A percentile compares a stretch with the other conserved stretches of the same genome.
phyloP scores from a whole-genome alignment of 2,113 vertebrate genomes.

The Brevimyrus niger region DNA sequence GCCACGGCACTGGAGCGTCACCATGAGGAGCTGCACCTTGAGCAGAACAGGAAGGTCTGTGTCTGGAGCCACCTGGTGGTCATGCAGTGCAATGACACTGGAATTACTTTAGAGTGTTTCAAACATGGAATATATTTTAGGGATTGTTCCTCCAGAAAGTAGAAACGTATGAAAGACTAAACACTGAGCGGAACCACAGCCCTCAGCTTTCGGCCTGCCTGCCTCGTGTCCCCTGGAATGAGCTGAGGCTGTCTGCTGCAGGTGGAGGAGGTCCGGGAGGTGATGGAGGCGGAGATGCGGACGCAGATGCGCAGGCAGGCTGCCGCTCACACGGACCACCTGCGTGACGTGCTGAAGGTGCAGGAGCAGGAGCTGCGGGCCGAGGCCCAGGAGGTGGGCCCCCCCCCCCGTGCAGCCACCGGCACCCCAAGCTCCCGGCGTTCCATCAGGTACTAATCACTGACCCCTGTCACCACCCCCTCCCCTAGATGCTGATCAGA shows the following conservation, averaged over 20 bases:
- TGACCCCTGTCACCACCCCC: background rate
- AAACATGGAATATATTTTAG: background rate
- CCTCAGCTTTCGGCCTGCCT: background rate
- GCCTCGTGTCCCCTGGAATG: background rate
- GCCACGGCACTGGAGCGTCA: slow-evolving; percentile 68
- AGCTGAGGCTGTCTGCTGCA: background rate
- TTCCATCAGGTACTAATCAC: background rate
- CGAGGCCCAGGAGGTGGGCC: slow-evolving; percentile 76
- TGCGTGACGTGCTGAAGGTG: slow-evolving; percentile 82
- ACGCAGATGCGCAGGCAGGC: slow-evolving; percentile 92
- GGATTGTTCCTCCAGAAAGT: background rate
- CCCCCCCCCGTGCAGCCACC: background rate
- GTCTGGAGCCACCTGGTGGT: background rate
- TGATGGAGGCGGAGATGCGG: slow-evolving; percentile 94
- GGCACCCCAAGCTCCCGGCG: background rate
- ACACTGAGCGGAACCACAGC: background rate
- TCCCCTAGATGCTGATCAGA: slow-evolving; percentile 65
- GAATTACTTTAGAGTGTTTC: background rate
- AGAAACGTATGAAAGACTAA: background rate
- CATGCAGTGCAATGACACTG: too few relatives aligned
- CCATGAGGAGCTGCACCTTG: slow-evolving; percentile 65
- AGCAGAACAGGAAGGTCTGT: slow-evolving; percentile 82
- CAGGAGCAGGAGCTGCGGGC: slow-evolving; percentile 82
- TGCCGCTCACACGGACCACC: slow-evolving; percentile 88
- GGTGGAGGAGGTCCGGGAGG: slow-evolving; percentile 70